A percentile compares a stretch with the other conserved stretches of the same genome.
Conservation (phyloP, 2,888 invertebrate species). For the Pteria penguin region DNA sequence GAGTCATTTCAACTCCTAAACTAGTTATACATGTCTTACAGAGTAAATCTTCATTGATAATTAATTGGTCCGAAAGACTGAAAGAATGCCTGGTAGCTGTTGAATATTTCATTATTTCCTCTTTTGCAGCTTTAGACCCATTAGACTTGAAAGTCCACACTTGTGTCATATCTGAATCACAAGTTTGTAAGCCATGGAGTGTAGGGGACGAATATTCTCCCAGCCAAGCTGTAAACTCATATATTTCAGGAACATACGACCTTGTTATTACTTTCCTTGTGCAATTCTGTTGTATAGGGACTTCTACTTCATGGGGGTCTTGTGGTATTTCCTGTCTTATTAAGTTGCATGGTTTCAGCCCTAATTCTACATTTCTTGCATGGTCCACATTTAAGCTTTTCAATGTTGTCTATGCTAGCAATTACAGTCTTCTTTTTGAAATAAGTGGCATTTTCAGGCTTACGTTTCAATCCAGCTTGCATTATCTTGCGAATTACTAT, state of each 20-base stretch:
- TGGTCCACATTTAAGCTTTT: slow-evolving; percentile 34
- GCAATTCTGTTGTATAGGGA: background rate
- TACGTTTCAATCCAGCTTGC: slow-evolving; percentile 35
- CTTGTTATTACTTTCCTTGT: background rate
- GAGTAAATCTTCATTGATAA: background rate
- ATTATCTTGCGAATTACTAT: slow-evolving; percentile 26
- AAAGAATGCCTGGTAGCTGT: slow-evolving; percentile 4
- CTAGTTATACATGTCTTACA: background rate
- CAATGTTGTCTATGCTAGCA: slow-evolving; percentile 18
- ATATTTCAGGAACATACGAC: background rate
- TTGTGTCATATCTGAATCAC: slow-evolving; percentile 3
- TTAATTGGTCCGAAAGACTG: background rate
- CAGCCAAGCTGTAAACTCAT: background rate
- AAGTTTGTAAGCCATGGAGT: background rate
- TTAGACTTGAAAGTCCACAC: background rate
- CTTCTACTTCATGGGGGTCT: background rate
- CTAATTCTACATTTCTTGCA: slow-evolving; percentile 38
- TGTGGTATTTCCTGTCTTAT: background rate
- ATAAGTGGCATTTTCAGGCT: slow-evolving; percentile 31
- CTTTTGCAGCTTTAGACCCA: background rate
- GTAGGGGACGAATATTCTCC: background rate
- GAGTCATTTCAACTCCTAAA: background rate
- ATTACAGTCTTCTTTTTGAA: slow-evolving; percentile 33
- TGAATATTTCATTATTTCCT: slow-evolving; percentile 1
- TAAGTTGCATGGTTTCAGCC: slow-evolving; percentile 3